These are phyloP conservation scores for Benthosema pterotum DNA, from an alignment of 2,797 vertebrate species.

Conservation along the genomic window DNA sequence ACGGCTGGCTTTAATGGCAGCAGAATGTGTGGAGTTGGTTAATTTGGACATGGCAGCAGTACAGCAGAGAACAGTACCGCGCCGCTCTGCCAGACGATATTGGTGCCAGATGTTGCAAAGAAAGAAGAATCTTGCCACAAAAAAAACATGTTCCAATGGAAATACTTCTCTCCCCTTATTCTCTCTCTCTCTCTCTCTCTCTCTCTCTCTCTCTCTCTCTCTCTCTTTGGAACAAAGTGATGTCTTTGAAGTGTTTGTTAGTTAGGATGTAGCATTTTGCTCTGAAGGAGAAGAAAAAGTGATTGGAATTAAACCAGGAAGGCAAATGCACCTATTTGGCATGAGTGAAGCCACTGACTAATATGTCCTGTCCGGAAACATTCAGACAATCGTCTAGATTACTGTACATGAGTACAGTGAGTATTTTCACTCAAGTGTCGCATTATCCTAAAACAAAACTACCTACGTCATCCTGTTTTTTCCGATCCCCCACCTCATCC, in stretches of 20 bases:
- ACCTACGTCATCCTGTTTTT: neutral
- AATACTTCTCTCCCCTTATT: slow-evolving; percentile 45
- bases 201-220: neutral
- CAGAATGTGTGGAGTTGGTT: slow-evolving; percentile 82
- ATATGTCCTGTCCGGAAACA: slow-evolving; percentile 3
- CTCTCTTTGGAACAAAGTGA: slow-evolving; percentile 57
- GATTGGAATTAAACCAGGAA: slow-evolving; percentile 58
- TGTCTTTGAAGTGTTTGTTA: slow-evolving; percentile 70
- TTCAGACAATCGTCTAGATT: neutral
- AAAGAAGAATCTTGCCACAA: slow-evolving; percentile 81
- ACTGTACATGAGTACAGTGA: too few species aligned
- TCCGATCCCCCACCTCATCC: too few species aligned
- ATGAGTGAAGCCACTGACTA: slow-evolving; percentile 28
- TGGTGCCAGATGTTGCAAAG: slow-evolving; percentile 88
- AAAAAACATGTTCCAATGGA: slow-evolving; percentile 82
- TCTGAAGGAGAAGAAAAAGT: slow-evolving; percentile 45
- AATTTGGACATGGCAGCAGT: slow-evolving; percentile 83
- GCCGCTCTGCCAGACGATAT: slow-evolving; percentile 76
- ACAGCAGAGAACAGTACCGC: slow-evolving; percentile 80
- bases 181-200: slow-evolving; percentile 37
- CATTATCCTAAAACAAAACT: slow-evolving; percentile 10
- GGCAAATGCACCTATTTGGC: slow-evolving; percentile 14
- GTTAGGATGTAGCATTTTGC: slow-evolving; percentile 49
- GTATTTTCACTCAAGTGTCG: slow-evolving; percentile 6
- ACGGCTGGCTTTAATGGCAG: slow-evolving; percentile 77